Base-by-base conservation (phyloP, 2,113 vertebrate species). In the Diphyllodes magnificus region DNA sequence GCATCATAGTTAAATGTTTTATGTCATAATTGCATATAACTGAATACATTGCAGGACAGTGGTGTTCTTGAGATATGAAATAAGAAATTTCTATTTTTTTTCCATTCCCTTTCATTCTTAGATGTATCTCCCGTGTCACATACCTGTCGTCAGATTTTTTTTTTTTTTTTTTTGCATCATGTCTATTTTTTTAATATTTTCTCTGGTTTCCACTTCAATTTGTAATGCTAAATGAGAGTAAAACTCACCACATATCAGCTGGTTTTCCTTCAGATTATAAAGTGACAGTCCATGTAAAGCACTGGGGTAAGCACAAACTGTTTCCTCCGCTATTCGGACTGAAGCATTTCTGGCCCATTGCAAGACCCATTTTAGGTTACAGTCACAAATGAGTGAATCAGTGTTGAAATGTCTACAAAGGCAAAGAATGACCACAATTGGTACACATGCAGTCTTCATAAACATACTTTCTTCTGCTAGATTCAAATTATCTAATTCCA, bases 341-440 rank as follows among this genome's bases (percentile, higher is more conserved):
- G 98, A 98, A 77, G 97, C 95, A 30, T 96, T 97, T 63, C 96
- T 98, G 65, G 98, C 97, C 99, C 99, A 99, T 19, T 97, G 93
- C 86, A 98, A 95, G 79, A 99, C 90, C 99, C 99, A 99, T 78
- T 96, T 98, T 42, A 99, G 97, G 97, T 99, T 99, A 90, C 99
- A 99, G 97, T 99, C 99, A 96, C 99, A 99, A 93, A 98, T 98
- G 83, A 99, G 97, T 15, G 98, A 98, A 88, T 99, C 99, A 0
- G 98, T 98, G 91, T 97, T 97, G 94, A 99, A 98, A 93, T 98
- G 98, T 79, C 98, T 99, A 86, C 64, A 90, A 95, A 96, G 33
- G 87, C 57, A 88, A 94, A 92, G 59, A 89, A 69, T 51, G 10
- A 84, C 59, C 60, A 92, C 40, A 65, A 9, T 2, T 63, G 44